Conservation (phyloP, 2,888 invertebrate species). For the Hoplodrina ambigua region DNA sequence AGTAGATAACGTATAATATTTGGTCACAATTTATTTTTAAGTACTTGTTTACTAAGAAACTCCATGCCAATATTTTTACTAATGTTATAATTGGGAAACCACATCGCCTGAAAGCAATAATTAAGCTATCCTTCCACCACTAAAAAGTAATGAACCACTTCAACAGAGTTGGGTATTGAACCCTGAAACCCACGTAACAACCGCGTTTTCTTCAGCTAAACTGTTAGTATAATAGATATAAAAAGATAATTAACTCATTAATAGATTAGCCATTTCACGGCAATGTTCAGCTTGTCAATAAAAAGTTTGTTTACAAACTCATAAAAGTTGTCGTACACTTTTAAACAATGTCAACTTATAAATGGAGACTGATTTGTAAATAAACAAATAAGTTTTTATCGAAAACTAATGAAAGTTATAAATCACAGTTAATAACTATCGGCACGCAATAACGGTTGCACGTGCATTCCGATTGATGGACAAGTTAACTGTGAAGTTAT, state of each 20-base stretch:
- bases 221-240: background rate
- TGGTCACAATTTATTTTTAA: constrained; percentile 4
- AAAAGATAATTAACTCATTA: constrained; percentile 35
- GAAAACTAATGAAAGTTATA: constrained; percentile 4
- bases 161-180: constrained; percentile 9
- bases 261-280: constrained; percentile 5
- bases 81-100: background rate
- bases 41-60: background rate
- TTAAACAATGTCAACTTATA: constrained; percentile 6
- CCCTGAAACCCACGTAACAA: background rate
- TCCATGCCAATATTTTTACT: background rate
- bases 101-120: background rate
- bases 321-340: constrained; percentile 16
- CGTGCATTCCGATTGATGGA: constrained; percentile 27
- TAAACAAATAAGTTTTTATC: background rate
- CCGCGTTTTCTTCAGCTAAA: background rate
- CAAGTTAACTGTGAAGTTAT: constrained; percentile 19
- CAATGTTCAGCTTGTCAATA: background rate
- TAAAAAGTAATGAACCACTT: background rate
- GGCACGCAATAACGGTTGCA: constrained; percentile 12
- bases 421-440: background rate
- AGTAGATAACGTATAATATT: background rate
- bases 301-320: constrained; percentile 12
- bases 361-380: background rate
- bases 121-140: background rate